Evolutionary conservation across 1,140 invertebrate genomes (phyloP).

Genomic region (Rhagoletis zephyria): DNA sequence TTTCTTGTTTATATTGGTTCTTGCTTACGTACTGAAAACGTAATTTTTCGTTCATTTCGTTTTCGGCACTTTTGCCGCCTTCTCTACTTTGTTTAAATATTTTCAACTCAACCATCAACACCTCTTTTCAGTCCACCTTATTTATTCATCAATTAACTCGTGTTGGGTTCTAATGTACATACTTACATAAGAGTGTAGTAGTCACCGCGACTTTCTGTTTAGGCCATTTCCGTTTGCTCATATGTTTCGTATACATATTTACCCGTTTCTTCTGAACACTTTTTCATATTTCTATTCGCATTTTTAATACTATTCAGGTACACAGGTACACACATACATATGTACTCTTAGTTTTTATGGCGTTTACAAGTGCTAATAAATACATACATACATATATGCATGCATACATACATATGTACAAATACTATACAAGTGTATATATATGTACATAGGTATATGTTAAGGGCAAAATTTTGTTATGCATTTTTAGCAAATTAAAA

Average conservation of each 20-base stretch:
- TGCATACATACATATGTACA: not conserved
- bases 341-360: not conserved
- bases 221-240: not conserved
- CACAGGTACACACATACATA: not conserved
- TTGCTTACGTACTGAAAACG: constrained; percentile 33
- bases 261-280: not conserved
- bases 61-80: not conserved
- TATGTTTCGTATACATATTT: not conserved
- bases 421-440: not conserved
- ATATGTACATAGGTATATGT: not conserved
- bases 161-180: not conserved
- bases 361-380: not conserved
- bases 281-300: not conserved
- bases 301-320: not conserved
- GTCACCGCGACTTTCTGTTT: not conserved
- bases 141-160: not conserved
- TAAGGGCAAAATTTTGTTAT: no score
- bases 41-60: not conserved
- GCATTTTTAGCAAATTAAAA: no score
- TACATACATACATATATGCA: not conserved
- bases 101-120: not conserved
- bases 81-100: not conserved
- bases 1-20: not conserved
- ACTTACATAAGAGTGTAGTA: not conserved
- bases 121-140: not conserved